Conservation (phyloP, 2,888 invertebrate genomes). For the Leptura quadrifasciata region DNA sequence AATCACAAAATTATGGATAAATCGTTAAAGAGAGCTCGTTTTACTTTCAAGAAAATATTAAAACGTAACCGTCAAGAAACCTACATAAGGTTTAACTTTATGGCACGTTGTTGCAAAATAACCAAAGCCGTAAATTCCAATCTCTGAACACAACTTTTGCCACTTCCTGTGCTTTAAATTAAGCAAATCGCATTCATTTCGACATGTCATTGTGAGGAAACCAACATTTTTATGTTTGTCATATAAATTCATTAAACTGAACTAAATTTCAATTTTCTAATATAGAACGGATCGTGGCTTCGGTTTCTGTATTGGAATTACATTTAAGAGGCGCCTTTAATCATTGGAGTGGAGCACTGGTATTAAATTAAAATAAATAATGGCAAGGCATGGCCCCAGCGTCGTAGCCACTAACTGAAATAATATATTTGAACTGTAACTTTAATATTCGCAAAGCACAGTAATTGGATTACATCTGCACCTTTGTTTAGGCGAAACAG, state of each 20-base stretch:
- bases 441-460: slow-evolving; percentile 65
- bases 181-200: not conserved
- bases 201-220: not conserved
- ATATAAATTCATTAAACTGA: not conserved
- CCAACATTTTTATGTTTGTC: not conserved
- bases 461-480: slow-evolving; percentile 68
- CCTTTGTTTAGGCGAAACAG: slow-evolving; percentile 64
- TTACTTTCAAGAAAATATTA: no score
- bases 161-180: not conserved
- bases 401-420: slow-evolving; percentile 59
- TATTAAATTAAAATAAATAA: slow-evolving; percentile 40
- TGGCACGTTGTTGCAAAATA: no score
- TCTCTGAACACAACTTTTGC: not conserved
- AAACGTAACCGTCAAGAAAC: no score
- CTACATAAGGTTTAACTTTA: no score
- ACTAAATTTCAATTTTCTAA: not conserved
- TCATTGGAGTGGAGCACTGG: slow-evolving; percentile 28
- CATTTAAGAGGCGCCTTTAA: slow-evolving; percentile 21
- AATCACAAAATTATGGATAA: no score
- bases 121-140: no score
- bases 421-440: slow-evolving; percentile 65
- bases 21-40: no score
- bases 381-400: slow-evolving; percentile 34
- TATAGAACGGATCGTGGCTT: not conserved
- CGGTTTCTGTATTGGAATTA: slow-evolving; percentile 8